A percentile compares a stretch with the other conserved stretches of the same genome.
These are phyloP conservation scores for Bombus breviceps DNA, from an alignment of 1,140 invertebrate genomes.

Conservation along the genomic window DNA sequence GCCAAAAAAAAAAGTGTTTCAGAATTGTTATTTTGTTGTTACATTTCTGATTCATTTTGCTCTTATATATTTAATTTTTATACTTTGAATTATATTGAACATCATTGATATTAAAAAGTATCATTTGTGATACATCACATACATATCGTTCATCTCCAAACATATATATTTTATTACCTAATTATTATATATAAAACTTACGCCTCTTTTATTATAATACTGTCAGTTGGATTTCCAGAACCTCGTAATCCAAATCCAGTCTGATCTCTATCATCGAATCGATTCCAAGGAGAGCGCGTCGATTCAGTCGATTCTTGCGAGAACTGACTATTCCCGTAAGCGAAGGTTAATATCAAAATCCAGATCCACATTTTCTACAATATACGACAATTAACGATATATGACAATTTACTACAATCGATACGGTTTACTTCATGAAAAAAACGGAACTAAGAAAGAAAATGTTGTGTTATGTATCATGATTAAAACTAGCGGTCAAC, in stretches of 20 bases:
- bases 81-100: background rate
- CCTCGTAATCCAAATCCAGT: slow-evolving; percentile 47
- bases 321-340: slow-evolving; percentile 59
- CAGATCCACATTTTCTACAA: slow-evolving; percentile 68
- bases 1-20: slow-evolving; percentile 46
- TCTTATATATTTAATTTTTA: background rate
- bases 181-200: slow-evolving; percentile 76
- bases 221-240: slow-evolving; percentile 70
- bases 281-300: slow-evolving; percentile 66
- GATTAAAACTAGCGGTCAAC: slow-evolving; percentile 36
- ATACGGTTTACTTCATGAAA: background rate
- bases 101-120: background rate
- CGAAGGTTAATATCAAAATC: slow-evolving; percentile 59
- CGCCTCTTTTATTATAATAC: slow-evolving; percentile 85
- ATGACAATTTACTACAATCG: background rate
- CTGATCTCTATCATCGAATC: slow-evolving; percentile 67
- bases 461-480: background rate
- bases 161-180: background rate
- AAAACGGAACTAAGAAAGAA: background rate
- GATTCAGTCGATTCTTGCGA: slow-evolving; percentile 62
- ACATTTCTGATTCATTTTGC: background rate
- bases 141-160: too few species aligned
- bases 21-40: background rate
- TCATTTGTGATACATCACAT: background rate
- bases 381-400: background rate